Evolutionary conservation across 2,113 vertebrate species (phyloP).

Genomic region (Alligator mississippiensis): DNA sequence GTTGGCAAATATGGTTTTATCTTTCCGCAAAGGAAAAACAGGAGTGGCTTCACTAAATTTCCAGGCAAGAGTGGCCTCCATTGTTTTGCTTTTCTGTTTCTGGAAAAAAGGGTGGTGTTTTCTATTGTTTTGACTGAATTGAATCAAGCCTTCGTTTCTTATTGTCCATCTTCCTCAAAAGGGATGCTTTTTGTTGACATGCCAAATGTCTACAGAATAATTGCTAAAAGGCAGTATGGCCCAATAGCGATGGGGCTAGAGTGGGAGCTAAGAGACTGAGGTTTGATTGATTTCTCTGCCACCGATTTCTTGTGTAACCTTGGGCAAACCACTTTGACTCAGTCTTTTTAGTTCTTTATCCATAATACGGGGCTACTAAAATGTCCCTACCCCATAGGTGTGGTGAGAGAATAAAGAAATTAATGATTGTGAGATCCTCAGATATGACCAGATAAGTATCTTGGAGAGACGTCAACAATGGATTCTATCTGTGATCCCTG

Average conservation of each 20-base stretch:
- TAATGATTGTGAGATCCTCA: not conserved
- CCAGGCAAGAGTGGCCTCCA: not conserved
- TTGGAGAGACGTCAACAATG: not conserved
- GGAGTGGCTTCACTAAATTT: not conserved
- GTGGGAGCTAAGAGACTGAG: not conserved
- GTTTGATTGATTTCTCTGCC: not conserved
- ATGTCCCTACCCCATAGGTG: not conserved
- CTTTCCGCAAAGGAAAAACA: not conserved
- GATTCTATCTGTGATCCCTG: not conserved
- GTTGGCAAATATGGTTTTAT: not conserved
- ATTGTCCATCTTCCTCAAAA: not conserved
- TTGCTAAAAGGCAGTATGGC: not conserved
- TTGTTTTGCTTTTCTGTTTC: not conserved
- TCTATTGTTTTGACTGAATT: not conserved
- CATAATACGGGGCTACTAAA: rapidly evolving
- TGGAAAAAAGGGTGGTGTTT: not conserved
- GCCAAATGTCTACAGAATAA: not conserved
- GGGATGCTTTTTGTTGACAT: not conserved
- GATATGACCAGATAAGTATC: not conserved
- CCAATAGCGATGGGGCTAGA: rapidly evolving
- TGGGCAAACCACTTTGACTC: not conserved
- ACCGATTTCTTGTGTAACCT: not conserved
- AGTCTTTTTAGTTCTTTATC: not conserved
- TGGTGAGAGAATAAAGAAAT: not conserved
- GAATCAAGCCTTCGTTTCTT: not conserved